Evolutionary conservation across 2,888 invertebrate genomes (phyloP).

Genomic region (Brachyptera risi): DNA sequence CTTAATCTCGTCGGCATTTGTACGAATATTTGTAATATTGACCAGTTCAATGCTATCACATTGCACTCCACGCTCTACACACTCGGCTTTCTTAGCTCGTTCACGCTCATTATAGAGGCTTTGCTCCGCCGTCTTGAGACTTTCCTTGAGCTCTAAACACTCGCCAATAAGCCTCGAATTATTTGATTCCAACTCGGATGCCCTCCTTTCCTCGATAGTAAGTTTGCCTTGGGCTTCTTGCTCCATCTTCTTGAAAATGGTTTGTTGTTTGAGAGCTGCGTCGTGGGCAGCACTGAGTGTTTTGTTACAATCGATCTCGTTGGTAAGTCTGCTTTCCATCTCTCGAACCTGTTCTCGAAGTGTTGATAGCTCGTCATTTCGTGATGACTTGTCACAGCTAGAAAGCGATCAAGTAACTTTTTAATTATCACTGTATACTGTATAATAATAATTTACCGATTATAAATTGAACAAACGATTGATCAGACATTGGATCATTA

Average conservation of each 20-base stretch:
- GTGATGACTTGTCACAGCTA: too few relatives aligned
- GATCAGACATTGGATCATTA: too few relatives aligned
- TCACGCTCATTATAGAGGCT: neutral
- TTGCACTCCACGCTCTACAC: neutral
- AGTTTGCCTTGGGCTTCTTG: neutral
- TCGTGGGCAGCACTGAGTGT: neutral
- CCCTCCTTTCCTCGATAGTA: neutral
- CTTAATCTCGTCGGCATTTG: too few relatives aligned
- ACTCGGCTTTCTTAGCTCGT: neutral
- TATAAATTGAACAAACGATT: too few relatives aligned
- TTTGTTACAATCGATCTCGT: neutral
- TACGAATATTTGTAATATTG: too few relatives aligned
- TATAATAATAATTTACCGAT: too few relatives aligned
- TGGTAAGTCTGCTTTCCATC: neutral
- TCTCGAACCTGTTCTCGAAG: neutral
- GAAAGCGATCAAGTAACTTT: too few relatives aligned
- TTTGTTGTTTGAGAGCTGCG: neutral
- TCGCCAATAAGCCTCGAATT: neutral
- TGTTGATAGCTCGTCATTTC: too few relatives aligned
- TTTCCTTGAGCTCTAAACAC: neutral
- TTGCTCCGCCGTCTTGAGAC: neutral
- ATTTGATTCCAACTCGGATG: neutral
- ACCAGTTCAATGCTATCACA: neutral
- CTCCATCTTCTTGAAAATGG: neutral
- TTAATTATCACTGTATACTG: too few relatives aligned